Percentiles rank a stretch among this genome's conserved stretches.
Evolutionary conservation across 2,113 vertebrate species (phyloP).

Genomic region (Mormyrus lacerda): DNA sequence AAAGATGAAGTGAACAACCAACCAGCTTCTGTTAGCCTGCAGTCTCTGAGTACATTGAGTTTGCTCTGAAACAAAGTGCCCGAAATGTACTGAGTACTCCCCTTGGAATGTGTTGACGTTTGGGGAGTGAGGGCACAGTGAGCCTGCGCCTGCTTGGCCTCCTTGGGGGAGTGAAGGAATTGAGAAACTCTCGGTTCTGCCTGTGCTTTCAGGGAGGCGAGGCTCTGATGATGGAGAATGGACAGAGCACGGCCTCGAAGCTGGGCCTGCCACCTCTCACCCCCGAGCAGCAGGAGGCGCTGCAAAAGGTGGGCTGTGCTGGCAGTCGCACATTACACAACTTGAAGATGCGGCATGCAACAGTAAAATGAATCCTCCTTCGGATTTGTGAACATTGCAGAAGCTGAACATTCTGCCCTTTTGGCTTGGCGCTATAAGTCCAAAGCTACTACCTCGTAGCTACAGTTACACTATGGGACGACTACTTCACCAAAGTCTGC

Average conservation of each 20-base stretch:
- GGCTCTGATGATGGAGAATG: constrained; percentile 87
- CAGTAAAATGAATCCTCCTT: background rate
- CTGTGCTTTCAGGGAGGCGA: constrained; percentile 68
- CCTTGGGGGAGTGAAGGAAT: background rate
- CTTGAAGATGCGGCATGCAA: no score
- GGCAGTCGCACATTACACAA: no score
- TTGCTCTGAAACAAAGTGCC: constrained; percentile 24
- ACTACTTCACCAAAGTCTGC: background rate
- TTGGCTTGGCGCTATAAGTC: background rate
- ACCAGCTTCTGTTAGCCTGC: background rate
- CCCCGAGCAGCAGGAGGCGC: constrained; percentile 95
- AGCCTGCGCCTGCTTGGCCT: background rate
- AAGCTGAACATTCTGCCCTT: background rate
- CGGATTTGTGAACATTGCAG: background rate
- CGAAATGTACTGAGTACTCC: background rate
- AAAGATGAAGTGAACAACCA: background rate
- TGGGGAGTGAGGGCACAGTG: background rate
- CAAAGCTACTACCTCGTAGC: background rate
- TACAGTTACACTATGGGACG: background rate
- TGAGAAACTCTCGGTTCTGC: background rate
- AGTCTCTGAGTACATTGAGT: constrained; percentile 12
- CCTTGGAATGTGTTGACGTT: background rate
- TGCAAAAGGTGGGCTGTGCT: constrained; percentile 78
- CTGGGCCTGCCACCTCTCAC: constrained; percentile 94
- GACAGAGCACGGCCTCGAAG: constrained; percentile 90